These are phyloP conservation scores for Mesoligia furuncula DNA, from an alignment of 2,888 invertebrate genomes.

Conservation along the genomic window DNA sequence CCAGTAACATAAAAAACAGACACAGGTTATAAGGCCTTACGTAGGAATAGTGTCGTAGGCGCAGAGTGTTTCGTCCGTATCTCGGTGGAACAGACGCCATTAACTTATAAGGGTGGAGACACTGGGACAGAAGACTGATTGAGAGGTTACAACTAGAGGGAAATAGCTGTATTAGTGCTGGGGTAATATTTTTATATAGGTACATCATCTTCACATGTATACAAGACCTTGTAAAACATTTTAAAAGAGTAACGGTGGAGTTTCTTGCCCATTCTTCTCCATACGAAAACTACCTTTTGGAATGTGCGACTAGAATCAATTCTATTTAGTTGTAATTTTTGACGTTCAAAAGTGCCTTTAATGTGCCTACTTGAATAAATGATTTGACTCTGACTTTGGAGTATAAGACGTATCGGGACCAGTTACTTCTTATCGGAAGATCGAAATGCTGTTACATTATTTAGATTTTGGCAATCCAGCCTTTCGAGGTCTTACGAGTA, in stretches of 20 bases:
- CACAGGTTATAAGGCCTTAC: conserved; percentile 51
- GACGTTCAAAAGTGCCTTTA: too few species aligned
- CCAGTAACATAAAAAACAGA: conserved; percentile 24
- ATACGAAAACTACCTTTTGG: too few species aligned
- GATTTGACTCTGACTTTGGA: too few species aligned
- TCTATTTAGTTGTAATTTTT: too few species aligned
- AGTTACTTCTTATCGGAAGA: background rate
- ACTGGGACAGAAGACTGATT: conserved; percentile 26
- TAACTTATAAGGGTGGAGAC: conserved; percentile 72
- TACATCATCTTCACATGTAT: too few species aligned
- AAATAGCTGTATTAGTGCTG: background rate
- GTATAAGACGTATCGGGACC: background rate
- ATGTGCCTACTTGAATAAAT: too few species aligned
- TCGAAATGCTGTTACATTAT: background rate
- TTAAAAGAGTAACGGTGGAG: too few species aligned
- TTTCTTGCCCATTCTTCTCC: too few species aligned
- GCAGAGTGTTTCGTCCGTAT: conserved; percentile 80
- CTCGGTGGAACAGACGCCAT: conserved; percentile 82
- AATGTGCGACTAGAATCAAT: too few species aligned
- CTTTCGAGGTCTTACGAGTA: background rate
- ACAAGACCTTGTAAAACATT: too few species aligned
- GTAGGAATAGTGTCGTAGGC: conserved; percentile 67
- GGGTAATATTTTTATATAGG: background rate
- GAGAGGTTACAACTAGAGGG: conserved; percentile 15
- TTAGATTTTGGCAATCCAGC: background rate